Conservation (phyloP, 2,888 invertebrate genomes). For the Germaria angustata region DNA sequence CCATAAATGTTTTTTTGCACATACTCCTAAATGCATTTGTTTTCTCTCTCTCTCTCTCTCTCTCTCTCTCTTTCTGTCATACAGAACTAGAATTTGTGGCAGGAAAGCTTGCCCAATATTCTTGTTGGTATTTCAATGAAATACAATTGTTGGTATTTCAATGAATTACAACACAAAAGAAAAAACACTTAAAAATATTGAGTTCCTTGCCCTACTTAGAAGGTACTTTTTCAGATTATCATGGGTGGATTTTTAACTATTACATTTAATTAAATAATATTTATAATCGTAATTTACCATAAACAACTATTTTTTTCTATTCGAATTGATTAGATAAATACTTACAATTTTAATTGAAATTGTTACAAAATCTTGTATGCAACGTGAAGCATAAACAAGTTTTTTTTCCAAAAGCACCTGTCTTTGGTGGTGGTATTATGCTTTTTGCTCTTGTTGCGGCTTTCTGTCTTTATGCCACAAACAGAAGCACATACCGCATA, state of each 20-base stretch:
- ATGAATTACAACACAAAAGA: no score
- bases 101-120: no score
- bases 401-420: constrained; percentile 57
- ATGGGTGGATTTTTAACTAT: constrained; percentile 20
- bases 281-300: constrained; percentile 38
- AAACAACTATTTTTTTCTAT: constrained; percentile 33
- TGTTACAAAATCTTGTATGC: constrained; percentile 59
- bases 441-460: constrained; percentile 41
- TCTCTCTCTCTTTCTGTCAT: no score
- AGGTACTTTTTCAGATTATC: not conserved
- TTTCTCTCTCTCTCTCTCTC: no score
- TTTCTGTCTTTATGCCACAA: constrained; percentile 34
- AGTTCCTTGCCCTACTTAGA: constrained; percentile 44
- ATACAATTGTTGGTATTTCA: no score
- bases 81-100: no score
- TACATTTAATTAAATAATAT: constrained; percentile 54
- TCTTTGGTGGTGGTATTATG: constrained; percentile 44
- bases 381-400: constrained; percentile 53
- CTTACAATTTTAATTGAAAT: constrained; percentile 56
- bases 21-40: no score
- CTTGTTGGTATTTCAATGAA: no score
- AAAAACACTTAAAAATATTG: not conserved
- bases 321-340: constrained; percentile 55
- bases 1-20: no score
- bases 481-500: not conserved